Evolutionary conservation across 1,140 invertebrate genomes (phyloP), one percentile per base, ranked within the genome.

Genomic region (Euura saliciscinereae): DNA sequence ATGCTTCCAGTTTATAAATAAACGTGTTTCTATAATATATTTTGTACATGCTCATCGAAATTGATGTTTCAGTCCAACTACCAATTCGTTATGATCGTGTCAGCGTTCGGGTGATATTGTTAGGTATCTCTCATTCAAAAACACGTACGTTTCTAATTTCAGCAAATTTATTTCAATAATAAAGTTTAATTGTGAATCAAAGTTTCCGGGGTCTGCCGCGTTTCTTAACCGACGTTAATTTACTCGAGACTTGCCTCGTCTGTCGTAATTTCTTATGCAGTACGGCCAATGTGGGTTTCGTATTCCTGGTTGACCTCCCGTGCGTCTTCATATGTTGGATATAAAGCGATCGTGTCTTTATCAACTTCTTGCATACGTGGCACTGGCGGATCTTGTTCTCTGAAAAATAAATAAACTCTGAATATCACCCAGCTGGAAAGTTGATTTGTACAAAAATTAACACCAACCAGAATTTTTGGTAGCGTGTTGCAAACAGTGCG

Each of bases 401-500:
- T 80, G 69, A 11, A 74, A 78, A 68, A 72, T 28, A 4, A 67
- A 64, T 64, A 64, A 10, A 10, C 59, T 10, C 8, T 64, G 13
- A 10, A 64, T 64, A 64, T 64, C 28, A 28, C 1, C 28, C 28
- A 28, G 28, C 0, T 28, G 28, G 28, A 28, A 28, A 1, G 28
- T 28, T 28, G 28, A 28, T 28, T 28, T 28, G 28, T 0, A 28
- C 71, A 13, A 67, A n/a, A 44, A 71, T 46, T 59, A 28, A 28
- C 5, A 77, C 70, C 66, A 76, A 85, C 84, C 82, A 64, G 78
- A 78, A 77, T 79, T 84, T 67, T 82, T 83, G 65, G 79, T 84
- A 7, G 75, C 78, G 70, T 86, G 84, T n/a, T 83, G 80, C 43
- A 83, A 51, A 66, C 72, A 78, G 75, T 86, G 84, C 6, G 79